Evolutionary conservation across 2,797 vertebrate species (phyloP).

Genomic region (Calcarius lapponicus): DNA sequence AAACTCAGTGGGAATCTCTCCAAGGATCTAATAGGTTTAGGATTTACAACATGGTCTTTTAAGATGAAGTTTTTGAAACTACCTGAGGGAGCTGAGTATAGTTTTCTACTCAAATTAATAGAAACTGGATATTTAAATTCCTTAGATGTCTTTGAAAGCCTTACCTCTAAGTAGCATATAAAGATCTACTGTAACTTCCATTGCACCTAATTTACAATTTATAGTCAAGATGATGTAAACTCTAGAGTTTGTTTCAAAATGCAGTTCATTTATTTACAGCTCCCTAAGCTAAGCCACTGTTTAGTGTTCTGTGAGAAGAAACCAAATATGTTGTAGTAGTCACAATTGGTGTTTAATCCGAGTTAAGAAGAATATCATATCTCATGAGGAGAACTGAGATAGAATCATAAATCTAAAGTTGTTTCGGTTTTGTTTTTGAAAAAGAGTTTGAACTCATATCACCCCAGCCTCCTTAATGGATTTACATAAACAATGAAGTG

Average conservation of each 20-base stretch:
- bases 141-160: constrained; percentile 22
- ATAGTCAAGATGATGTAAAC: constrained; percentile 35
- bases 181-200: constrained; percentile 30
- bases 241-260: constrained; percentile 18
- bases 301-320: constrained; percentile 24
- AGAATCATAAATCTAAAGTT: not conserved
- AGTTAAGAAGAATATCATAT: not conserved
- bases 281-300: constrained; percentile 33
- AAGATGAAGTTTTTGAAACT: constrained; percentile 37
- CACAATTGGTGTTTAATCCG: not conserved
- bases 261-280: constrained; percentile 32
- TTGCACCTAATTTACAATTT: constrained; percentile 43
- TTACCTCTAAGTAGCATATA: constrained; percentile 15
- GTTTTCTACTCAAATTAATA: constrained; percentile 36
- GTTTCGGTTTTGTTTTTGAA: not conserved
- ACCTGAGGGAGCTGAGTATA: not conserved
- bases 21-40: not conserved
- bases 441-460: constrained; percentile 4
- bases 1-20: constrained; percentile 1
- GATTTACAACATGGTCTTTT: not conserved
- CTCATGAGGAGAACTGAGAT: not conserved
- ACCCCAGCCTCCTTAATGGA: not conserved
- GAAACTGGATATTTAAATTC: constrained; percentile 40
- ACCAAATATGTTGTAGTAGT: constrained; percentile 1
- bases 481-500: constrained; percentile 58